Base-by-base conservation (phyloP, 2,113 vertebrate genomes). In the Thunnus maccoyii region DNA sequence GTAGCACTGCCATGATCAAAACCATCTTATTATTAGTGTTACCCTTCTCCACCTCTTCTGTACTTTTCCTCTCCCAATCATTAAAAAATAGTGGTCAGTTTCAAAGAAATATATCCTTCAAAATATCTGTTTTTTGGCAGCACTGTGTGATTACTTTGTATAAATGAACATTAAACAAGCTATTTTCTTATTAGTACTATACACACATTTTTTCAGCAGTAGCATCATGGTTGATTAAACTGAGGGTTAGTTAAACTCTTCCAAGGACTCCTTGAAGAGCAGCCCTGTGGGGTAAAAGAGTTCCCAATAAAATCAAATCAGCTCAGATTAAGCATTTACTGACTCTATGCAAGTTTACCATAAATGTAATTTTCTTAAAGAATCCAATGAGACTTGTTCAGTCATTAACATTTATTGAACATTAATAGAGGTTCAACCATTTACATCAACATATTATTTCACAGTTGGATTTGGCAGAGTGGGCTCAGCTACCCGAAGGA, bases 391-490 rank as follows among this genome's bases (percentile, higher is more conserved):
- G 18, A 70, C 15, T 32, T 56, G 22, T 46, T 47, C 20, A 48
- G 46, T 58, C 48, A 69, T 73, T 48, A 60, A 66, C 20, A 20
- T 30, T 64, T 20, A 32, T 3, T 71, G 47, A 56, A 48, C 52
- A 67, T 65, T 61, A 44, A 80, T 60, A n/a, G 13, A 51, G n/a
- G 51, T 47, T 16, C 25, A 11, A 32, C 13, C 41, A 20, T 75
- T 85, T 47, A 27, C 36, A 63, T 57, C 57, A 65, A 73, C 50
- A 20, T 46, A 67, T 77, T 20, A 25, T 64, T 73, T 52, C 50
- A 74, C 69, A 48, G 58, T 52, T 75, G 72, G 52, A n/a, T 70
- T 44, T 56, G 54, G 69, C 55, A 58, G 32, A 76, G 50, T 16
- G 25, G 63, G 10, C 20, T 30, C 62, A 60, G 64, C 18, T 58